Conservation (phyloP, 2,113 vertebrate genomes). For the Pungitius pungitius region DNA sequence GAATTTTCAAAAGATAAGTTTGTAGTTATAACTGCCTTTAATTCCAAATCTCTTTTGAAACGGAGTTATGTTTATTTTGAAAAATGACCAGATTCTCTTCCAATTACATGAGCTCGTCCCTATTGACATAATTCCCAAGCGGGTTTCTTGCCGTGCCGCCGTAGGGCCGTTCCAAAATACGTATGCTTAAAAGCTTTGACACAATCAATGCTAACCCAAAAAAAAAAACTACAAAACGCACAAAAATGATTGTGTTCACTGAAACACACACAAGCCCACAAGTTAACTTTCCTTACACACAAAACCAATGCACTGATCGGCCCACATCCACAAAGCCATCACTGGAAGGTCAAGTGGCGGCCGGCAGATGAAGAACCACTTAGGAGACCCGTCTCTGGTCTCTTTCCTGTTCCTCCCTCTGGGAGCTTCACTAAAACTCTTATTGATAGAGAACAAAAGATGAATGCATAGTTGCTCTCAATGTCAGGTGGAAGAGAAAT, state of each 20-base stretch:
- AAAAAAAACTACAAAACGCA: neutral
- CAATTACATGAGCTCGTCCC: too few species aligned
- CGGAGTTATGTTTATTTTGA: neutral
- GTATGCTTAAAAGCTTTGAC: neutral
- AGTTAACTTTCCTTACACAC: neutral
- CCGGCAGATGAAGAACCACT: constrained; percentile 70
- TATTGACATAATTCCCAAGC: too few species aligned
- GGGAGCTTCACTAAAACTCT: constrained; percentile 44
- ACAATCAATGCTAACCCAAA: neutral
- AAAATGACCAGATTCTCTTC: too few species aligned
- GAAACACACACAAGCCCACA: neutral
- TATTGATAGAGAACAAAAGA: constrained; percentile 65
- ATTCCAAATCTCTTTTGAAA: neutral
- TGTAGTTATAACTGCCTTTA: neutral
- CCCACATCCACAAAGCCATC: constrained; percentile 42
- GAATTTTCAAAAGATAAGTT: neutral
- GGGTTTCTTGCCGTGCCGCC: too few species aligned
- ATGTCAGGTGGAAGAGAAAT: constrained; percentile 56
- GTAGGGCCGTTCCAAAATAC: neutral
- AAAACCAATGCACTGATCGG: constrained; percentile 24
- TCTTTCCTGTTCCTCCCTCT: constrained; percentile 48
- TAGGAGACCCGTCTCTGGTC: constrained; percentile 61
- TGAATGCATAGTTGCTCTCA: constrained; percentile 53
- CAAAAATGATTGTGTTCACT: neutral
- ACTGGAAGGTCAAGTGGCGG: constrained; percentile 70